Evolutionary conservation across 2,797 vertebrate species (phyloP), one percentile per base, ranked within the genome.

Genomic region (Poeciliopsis turneri): DNA sequence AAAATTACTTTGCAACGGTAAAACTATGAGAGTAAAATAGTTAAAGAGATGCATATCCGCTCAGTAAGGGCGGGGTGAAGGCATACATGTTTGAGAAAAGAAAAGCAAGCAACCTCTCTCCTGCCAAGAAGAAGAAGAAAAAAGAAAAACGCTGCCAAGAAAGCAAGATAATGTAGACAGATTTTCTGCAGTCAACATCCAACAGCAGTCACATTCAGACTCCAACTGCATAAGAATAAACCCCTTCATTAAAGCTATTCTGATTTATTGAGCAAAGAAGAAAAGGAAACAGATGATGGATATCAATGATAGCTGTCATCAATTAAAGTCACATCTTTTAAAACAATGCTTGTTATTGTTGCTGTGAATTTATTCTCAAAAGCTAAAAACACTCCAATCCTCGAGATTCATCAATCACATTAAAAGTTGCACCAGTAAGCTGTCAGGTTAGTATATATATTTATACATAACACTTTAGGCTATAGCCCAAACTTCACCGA

Each of bases 1-100:
- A 59, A 49, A 75, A 76, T 70, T 30, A 61, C 10, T 47, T 23
- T 78, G 76, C n/a, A 25, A 70, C 43, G 2, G 25, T 57, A 74
- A 64, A 43, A 74, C 57, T 25, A 45, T 39, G 72, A 51, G 49
- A 72, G 2, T 13, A 66, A 84, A 73, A 75, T 11, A 15, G 11
- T 28, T 41, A 68, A 81, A 74, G 28, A 0, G 12, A 74, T 49
- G 18, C 68, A 57, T 16, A 81, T 53, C 16, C n/a, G 23, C 25
- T 2, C 13, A 23, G 55, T 68, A 13, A 49, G 76, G 25, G 55
- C 25, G 75, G 72, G 28, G 9, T n/a, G 68, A 77, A 69, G 61
- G 30, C 45, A 61, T 23, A 57, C 20, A 64, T 1, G 13, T 76
- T 33, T 66, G 30, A 73, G 66, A 25, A 72, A 16, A 20, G 41